Evolutionary conservation across 2,888 invertebrate genomes (phyloP).

Genomic region (Chydorus sphaericus): DNA sequence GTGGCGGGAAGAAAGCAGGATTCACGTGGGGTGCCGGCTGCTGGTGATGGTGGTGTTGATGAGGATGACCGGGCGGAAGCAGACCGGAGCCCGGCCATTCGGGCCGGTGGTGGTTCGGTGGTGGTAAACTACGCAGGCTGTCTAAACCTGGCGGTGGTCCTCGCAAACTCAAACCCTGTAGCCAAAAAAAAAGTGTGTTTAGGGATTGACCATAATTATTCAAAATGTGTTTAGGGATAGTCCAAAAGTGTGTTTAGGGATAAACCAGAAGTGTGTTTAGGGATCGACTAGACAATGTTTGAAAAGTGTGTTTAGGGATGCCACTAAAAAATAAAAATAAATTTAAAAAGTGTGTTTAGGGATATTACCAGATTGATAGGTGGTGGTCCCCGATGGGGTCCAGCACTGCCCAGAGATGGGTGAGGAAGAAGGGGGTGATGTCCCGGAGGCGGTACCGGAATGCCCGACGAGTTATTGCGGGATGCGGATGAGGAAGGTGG

Average conservation of each 20-base stretch:
- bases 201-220: too few species aligned
- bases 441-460: conserved; percentile 2
- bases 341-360: too few species aligned
- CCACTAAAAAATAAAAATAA: too few species aligned
- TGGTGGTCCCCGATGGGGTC: conserved; percentile 20
- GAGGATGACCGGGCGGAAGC: too few species aligned
- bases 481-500: neutral
- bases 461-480: neutral
- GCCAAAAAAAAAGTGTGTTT: neutral
- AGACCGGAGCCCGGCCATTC: neutral
- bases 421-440: neutral
- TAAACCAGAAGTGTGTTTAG: too few species aligned
- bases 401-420: neutral
- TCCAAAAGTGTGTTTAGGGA: too few species aligned
- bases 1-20: conserved; percentile 20
- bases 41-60: neutral
- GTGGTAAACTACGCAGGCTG: conserved; percentile 45
- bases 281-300: too few species aligned
- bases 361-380: conserved; percentile 14
- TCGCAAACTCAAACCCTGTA: conserved; percentile 3
- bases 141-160: conserved; percentile 47
- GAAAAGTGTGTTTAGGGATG: too few species aligned
- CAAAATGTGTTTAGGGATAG: too few species aligned
- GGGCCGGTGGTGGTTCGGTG: conserved; percentile 22
- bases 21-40: conserved; percentile 20